Base-by-base conservation (phyloP, 2,113 vertebrate species). In the Strigops habroptila region DNA sequence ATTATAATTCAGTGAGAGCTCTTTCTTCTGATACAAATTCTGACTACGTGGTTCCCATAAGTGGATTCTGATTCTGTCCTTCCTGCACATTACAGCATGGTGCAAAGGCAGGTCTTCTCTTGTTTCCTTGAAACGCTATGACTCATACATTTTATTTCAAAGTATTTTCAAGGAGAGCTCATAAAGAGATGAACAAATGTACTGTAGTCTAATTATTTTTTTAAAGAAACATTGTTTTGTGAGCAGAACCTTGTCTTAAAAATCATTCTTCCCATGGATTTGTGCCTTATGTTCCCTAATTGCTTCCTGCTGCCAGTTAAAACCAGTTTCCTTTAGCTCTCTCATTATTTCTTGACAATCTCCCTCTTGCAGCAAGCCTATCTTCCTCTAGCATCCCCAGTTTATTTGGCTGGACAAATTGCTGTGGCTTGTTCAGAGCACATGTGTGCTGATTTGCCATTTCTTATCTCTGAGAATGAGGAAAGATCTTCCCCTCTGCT, bases 371-470 rank as follows among this genome's bases (percentile, higher is more conserved):
- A 96, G 91, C 25, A 63, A 75, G 77, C 43, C 86, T 96, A 81
- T 96, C 94, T 97, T 65, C 46, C 51, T 84, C 46, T 59, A 70
- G 80, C 86, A 93, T 94, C 64, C 94, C 33, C 80, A 46, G 64
- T 92, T 96, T 87, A 93, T 95, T 93, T 95, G 68, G 76, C 83
- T 82, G 94, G 80, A 83, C 92, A 95, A 83, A 95, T 94, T 97
- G 73, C 83, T 86, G 43, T 9, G 12, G 31, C 59, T 86, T 0
- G 0, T 80, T 80, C 78, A 46, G 65, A 85, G 81, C 55, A 64
- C 52, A 41, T 9, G 43, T 63, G 81, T 84, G 93, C 82, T 93
- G 93, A 73, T 94, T 88, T 95, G 52, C 82, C 85, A 74, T 33
- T 46, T 70, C 53, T 92, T 94, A 94, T 94, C 95, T 88, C 80